These are phyloP conservation scores for Phortica variegata DNA, from an alignment of 1,140 invertebrate species.

Conservation along the genomic window DNA sequence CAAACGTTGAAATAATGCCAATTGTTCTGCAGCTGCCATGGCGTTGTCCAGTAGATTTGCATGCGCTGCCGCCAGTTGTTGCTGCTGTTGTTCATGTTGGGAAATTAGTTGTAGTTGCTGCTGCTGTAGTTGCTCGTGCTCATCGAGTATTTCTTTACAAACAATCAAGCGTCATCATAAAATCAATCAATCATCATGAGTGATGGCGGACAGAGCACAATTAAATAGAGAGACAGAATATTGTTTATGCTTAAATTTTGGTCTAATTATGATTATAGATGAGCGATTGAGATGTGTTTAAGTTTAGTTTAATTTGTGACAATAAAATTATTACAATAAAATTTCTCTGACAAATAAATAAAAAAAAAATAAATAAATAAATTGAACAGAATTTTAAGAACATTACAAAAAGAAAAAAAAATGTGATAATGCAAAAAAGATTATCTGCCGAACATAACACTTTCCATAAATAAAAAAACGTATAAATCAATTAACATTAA, in stretches of 20 bases:
- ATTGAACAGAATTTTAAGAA: not conserved
- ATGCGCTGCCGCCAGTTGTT: constrained; percentile 37
- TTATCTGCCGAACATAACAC: not conserved
- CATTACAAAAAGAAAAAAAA: not conserved
- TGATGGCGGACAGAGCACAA: constrained; percentile 15
- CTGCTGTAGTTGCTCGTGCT: constrained; percentile 34
- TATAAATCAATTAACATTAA: not conserved
- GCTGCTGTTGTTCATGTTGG: constrained; percentile 20
- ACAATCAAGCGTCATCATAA: constrained; percentile 18
- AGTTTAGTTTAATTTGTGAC: not conserved
- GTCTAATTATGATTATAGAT: not conserved
- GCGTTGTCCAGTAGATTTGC: constrained; percentile 41
- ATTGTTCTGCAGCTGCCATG: constrained; percentile 41
- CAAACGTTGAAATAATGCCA: constrained; percentile 48
- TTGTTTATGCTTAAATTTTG: not conserved
- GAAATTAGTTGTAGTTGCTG: constrained; percentile 22
- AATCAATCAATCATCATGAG: constrained; percentile 21
- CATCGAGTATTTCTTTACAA: constrained; percentile 29
- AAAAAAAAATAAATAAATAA: not conserved
- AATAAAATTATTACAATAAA: not conserved
- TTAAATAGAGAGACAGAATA: not conserved
- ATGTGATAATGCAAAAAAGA: not conserved
- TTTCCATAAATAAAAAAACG: not conserved
- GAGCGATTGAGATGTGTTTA: not conserved
- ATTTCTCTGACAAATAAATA: not conserved